Percentiles rank a stretch among this genome's conserved stretches.
These are phyloP conservation scores for Podarcis cretensis DNA, from an alignment of 2,113 vertebrate genomes.

Conservation along the genomic window DNA sequence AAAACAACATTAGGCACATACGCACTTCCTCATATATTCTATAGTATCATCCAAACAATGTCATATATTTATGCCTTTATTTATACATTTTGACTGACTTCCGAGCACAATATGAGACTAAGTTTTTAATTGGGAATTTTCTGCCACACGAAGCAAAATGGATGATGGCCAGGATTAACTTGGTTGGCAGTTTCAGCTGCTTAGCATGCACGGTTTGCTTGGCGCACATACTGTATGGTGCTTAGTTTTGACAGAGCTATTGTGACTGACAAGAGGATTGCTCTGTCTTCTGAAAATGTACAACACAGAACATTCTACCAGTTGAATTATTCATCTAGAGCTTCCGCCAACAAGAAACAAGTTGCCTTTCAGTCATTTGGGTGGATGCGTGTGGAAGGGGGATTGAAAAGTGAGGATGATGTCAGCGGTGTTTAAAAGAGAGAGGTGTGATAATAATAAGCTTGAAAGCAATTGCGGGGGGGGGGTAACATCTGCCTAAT, in stretches of 20 bases:
- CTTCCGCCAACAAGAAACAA: constrained; percentile 63
- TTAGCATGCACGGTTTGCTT: constrained; percentile 50
- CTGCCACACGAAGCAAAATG: constrained; percentile 67
- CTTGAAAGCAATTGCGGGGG: constrained; percentile 42
- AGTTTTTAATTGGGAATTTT: constrained; percentile 64
- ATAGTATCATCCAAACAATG: not conserved
- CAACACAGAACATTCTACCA: constrained; percentile 62
- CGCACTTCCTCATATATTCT: constrained; percentile 27
- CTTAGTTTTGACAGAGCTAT: constrained; percentile 53
- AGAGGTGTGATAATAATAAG: constrained; percentile 55
- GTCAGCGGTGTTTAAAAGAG: constrained; percentile 58
- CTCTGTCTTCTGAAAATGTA: constrained; percentile 71
- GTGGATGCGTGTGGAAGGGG: not conserved
- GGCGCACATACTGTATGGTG: constrained; percentile 43
- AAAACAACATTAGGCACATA: constrained; percentile 10
- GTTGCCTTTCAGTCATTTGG: constrained; percentile 68
- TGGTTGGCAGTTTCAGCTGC: constrained; percentile 66
- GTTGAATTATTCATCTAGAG: constrained; percentile 78
- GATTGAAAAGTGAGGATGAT: constrained; percentile 44
- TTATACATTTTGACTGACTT: constrained; percentile 42
- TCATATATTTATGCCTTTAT: not conserved
- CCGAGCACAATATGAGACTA: constrained; percentile 41
- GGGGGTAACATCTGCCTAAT: constrained; percentile 48
- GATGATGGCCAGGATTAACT: constrained; percentile 63
- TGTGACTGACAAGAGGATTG: constrained; percentile 71